phyloP scores from a whole-genome alignment of 1,140 invertebrate species.

The Eriocheir sinensis region DNA sequence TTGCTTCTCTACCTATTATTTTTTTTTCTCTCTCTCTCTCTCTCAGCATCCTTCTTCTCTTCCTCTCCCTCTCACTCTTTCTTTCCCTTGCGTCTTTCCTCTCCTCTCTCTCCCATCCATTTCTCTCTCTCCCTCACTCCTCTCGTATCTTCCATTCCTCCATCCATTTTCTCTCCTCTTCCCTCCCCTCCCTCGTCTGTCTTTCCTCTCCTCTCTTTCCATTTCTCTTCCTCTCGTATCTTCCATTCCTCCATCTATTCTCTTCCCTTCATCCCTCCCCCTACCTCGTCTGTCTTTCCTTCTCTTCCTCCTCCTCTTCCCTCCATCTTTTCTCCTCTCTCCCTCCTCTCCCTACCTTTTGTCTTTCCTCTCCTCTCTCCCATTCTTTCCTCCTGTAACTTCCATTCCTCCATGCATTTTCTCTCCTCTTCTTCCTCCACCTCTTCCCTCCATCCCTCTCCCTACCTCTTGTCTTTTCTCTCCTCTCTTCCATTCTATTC shows the following conservation, averaged over 20 bases:
- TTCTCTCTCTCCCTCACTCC: too few relatives aligned
- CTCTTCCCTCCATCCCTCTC: background rate
- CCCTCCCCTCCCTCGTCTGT: background rate
- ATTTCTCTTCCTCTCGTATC: background rate
- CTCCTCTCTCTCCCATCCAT: background rate
- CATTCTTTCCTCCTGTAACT: background rate
- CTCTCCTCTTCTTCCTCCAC: background rate
- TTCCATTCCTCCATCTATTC: background rate
- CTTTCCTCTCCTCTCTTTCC: slow-evolving; percentile 6
- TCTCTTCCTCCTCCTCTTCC: background rate
- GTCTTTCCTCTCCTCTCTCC: background rate
- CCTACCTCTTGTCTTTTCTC: background rate
- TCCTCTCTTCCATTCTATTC: background rate
- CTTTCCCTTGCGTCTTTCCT: too few relatives aligned
- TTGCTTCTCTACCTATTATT: background rate
- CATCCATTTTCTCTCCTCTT: background rate
- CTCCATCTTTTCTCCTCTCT: background rate
- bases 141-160: too few relatives aligned
- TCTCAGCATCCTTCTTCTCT: background rate
- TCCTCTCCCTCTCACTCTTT: too few relatives aligned
- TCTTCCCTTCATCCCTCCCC: background rate
- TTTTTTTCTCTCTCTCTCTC: background rate
- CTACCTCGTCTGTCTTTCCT: background rate
- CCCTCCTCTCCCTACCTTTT: background rate
- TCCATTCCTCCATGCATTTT: background rate